Evolutionary conservation across 1,140 invertebrate species (phyloP).

Genomic region (Leguminivora glycinivorella): DNA sequence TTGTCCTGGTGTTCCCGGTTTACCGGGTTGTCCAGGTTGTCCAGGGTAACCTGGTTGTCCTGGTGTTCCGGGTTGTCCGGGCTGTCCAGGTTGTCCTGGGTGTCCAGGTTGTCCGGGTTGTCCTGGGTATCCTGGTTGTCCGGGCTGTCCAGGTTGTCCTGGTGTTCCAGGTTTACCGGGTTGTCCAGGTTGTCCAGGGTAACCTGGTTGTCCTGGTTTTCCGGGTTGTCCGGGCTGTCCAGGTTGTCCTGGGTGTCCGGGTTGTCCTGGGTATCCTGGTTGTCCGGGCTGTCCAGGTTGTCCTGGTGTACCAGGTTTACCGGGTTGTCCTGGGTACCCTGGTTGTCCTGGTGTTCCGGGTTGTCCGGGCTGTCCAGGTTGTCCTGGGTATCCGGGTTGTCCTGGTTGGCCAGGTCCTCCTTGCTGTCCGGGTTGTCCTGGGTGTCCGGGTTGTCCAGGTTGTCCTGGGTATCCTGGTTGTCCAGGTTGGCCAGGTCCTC

Average conservation of each 20-base stretch:
- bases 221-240: too few species aligned
- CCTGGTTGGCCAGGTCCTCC: constrained; percentile 32
- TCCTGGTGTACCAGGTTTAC: constrained; percentile 28
- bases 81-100: background rate
- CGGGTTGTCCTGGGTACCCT: constrained; percentile 18
- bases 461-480: constrained; percentile 29
- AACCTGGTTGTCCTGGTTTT: too few species aligned
- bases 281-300: constrained; percentile 31
- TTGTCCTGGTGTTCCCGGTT: background rate
- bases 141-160: background rate
- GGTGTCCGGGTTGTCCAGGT: constrained; percentile 42
- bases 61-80: background rate
- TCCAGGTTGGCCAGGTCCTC: constrained; percentile 20
- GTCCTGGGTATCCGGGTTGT: background rate
- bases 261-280: constrained; percentile 30
- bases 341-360: constrained; percentile 30
- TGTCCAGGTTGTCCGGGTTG: constrained; percentile 17
- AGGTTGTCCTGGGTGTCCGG: constrained; percentile 34
- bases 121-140: constrained; percentile 1
- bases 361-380: constrained; percentile 30
- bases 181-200: too few species aligned
- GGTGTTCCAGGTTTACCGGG: too few species aligned
- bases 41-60: background rate
- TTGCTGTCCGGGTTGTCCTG: constrained; percentile 39
- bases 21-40: background rate